Evolutionary conservation across 2,888 invertebrate species (phyloP).

Genomic region (Xiphydria camelus): DNA sequence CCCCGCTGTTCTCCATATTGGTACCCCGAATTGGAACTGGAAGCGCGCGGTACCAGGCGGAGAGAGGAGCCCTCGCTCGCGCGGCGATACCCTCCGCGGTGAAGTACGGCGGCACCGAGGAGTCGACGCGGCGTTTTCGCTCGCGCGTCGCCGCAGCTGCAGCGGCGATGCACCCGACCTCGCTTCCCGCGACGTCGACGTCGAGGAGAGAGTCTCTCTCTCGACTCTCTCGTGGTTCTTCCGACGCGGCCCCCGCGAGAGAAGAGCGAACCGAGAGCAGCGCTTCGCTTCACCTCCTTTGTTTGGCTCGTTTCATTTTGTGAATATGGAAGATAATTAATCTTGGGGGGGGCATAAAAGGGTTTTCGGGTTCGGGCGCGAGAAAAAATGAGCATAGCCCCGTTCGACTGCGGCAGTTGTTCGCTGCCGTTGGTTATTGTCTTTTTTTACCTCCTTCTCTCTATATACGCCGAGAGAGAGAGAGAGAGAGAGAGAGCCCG

Average conservation of each 20-base stretch:
- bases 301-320: slow-evolving; percentile 51
- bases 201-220: too few relatives aligned
- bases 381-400: slow-evolving; percentile 53
- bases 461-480: slow-evolving; percentile 20
- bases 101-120: background rate
- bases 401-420: slow-evolving; percentile 36
- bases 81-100: background rate
- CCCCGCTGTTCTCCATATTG: slow-evolving; percentile 18
- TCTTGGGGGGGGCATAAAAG: slow-evolving; percentile 54
- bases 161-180: slow-evolving; percentile 3
- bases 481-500: slow-evolving; percentile 22
- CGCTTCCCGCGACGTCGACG: slow-evolving; percentile 5
- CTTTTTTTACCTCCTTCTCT: slow-evolving; percentile 28
- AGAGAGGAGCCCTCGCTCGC: background rate
- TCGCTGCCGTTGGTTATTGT: slow-evolving; percentile 25
- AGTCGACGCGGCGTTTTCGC: slow-evolving; percentile 31
- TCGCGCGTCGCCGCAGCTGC: too few relatives aligned
- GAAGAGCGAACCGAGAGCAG: slow-evolving; percentile 15
- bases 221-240: too few relatives aligned
- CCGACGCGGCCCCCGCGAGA: too few relatives aligned
- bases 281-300: slow-evolving; percentile 25
- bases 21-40: slow-evolving; percentile 10
- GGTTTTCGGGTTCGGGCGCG: slow-evolving; percentile 55
- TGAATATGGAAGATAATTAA: slow-evolving; percentile 57
- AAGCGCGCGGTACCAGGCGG: too few relatives aligned